phyloP scores from a whole-genome alignment of 2,888 invertebrate genomes.

The Ischnus inquisitorius region DNA sequence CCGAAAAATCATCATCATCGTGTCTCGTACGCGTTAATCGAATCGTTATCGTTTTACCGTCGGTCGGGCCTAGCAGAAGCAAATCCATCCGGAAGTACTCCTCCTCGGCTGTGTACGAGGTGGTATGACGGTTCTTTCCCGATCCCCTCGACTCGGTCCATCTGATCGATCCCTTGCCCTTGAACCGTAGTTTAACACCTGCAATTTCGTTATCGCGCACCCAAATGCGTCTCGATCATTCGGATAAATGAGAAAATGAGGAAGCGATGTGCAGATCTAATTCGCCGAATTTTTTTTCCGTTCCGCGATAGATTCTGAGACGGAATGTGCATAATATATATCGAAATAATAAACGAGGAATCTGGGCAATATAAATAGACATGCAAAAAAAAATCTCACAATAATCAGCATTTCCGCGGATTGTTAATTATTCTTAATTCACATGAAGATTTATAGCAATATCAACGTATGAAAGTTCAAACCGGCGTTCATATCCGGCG shows the following conservation, averaged over 20 bases:
- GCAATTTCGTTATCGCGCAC: constrained; percentile 79
- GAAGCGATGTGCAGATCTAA: neutral
- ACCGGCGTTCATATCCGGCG: no score
- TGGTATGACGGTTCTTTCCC: constrained; percentile 15
- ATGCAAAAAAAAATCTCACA: no score
- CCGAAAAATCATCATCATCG: neutral
- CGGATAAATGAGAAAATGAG: neutral
- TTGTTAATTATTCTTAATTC: no score
- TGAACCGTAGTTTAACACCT: constrained; percentile 88
- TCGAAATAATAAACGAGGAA: no score
- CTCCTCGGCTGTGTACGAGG: constrained; percentile 88
- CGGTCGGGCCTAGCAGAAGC: constrained; percentile 89
- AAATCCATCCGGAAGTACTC: constrained; percentile 91
- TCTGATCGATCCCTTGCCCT: constrained; percentile 54
- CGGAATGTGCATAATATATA: no score
- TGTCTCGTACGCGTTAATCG: neutral
- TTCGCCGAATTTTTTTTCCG: no score
- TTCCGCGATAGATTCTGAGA: no score
- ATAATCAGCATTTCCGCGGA: no score
- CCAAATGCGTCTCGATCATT: constrained; percentile 84
- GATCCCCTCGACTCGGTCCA: constrained; percentile 36
- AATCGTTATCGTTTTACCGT: constrained; percentile 1
- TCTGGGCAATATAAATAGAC: no score
- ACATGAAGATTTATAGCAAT: no score
- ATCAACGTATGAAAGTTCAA: no score